Evolutionary conservation across 2,113 vertebrate genomes (phyloP).

Genomic region (Barbus barbus): DNA sequence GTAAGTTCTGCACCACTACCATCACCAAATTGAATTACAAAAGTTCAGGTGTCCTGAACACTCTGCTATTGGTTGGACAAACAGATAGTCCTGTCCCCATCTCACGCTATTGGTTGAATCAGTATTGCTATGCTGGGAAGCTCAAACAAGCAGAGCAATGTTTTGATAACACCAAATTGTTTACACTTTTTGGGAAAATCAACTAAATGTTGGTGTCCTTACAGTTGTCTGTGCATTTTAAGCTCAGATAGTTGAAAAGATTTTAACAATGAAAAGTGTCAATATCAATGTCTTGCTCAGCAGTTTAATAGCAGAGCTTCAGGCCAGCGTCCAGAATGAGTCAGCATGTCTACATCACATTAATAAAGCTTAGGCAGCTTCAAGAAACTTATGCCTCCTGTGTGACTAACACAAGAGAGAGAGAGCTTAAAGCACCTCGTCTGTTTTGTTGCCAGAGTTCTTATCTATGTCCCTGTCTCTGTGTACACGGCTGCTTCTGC

Average conservation of each 20-base stretch:
- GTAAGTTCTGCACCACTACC: too few species aligned
- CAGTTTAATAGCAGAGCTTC: slow-evolving; percentile 1
- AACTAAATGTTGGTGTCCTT: background rate
- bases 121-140: background rate
- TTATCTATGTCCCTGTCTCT: slow-evolving; percentile 34
- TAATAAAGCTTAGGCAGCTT: slow-evolving; percentile 16
- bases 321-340: slow-evolving; percentile 18
- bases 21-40: too few species aligned
- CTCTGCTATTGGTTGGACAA: background rate
- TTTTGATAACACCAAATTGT: background rate
- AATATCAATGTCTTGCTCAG: slow-evolving; percentile 2
- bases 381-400: background rate
- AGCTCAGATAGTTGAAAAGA: background rate
- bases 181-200: background rate
- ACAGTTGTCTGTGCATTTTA: background rate
- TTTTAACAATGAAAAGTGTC: background rate
- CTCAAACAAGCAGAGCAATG: background rate
- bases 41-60: background rate
- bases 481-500: slow-evolving; percentile 35
- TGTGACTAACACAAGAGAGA: slow-evolving; percentile 34
- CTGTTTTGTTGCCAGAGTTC: background rate
- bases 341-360: slow-evolving; percentile 9
- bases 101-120: too few species aligned
- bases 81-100: background rate
- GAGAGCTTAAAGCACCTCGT: background rate